A percentile compares a stretch with the other conserved stretches of the same genome.
Evolutionary conservation across 2,888 invertebrate species (phyloP).

Genomic region (Xanthia togata): DNA sequence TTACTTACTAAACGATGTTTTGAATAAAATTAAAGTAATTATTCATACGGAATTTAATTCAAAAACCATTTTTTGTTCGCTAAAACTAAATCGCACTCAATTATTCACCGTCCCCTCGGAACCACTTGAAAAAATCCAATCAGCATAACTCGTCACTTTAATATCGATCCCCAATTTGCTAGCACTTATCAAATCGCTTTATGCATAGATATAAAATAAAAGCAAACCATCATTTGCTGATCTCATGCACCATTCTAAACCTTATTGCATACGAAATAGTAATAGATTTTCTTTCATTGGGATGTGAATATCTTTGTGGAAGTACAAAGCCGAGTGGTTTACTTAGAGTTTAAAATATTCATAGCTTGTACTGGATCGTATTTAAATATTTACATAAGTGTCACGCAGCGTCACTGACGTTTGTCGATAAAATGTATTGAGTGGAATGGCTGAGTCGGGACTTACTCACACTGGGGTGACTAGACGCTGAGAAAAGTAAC

Average conservation of each 20-base stretch:
- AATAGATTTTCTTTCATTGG: slow-evolving; percentile 80
- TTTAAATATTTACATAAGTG: slow-evolving; percentile 91
- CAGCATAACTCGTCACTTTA: slow-evolving; percentile 90
- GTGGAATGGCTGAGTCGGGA: slow-evolving; percentile 82
- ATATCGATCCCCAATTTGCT: slow-evolving; percentile 89
- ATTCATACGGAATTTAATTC: slow-evolving; percentile 67
- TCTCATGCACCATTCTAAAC: slow-evolving; percentile 74
- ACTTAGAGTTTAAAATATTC: slow-evolving; percentile 91
- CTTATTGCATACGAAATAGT: slow-evolving; percentile 77
- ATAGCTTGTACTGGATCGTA: slow-evolving; percentile 91
- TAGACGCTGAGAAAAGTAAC: slow-evolving; percentile 54
- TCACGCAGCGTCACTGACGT: slow-evolving; percentile 89
- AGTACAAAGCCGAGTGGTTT: slow-evolving; percentile 87
- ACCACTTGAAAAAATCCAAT: slow-evolving; percentile 90
- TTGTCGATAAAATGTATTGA: slow-evolving; percentile 89
- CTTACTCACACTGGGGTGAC: slow-evolving; percentile 65
- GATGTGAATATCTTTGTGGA: slow-evolving; percentile 79
- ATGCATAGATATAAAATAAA: slow-evolving; percentile 86
- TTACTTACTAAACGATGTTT: background rate
- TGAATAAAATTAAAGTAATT: slow-evolving; percentile 29
- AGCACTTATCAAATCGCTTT: slow-evolving; percentile 89
- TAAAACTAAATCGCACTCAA: slow-evolving; percentile 86
- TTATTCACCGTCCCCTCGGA: slow-evolving; percentile 87
- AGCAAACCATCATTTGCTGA: slow-evolving; percentile 72
- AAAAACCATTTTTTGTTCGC: slow-evolving; percentile 74